These are phyloP conservation scores for Noctua janthe DNA, from an alignment of 2,888 invertebrate species.

Conservation along the genomic window DNA sequence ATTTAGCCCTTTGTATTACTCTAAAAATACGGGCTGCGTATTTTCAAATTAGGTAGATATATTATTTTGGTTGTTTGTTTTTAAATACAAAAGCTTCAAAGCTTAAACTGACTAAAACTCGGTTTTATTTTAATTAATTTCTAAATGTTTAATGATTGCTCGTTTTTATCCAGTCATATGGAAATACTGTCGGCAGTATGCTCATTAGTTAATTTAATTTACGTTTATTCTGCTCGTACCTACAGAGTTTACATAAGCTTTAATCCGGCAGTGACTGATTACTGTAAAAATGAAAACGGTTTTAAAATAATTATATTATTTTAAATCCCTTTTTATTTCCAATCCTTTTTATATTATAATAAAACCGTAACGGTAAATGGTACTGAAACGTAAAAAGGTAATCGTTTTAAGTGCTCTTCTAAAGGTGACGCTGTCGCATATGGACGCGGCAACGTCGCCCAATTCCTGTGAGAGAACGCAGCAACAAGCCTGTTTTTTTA, in stretches of 20 bases:
- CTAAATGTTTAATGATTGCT: background rate
- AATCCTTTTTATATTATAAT: background rate
- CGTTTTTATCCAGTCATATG: slow-evolving; percentile 7
- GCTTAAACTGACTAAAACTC: background rate
- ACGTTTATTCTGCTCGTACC: slow-evolving; percentile 11
- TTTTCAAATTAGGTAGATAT: background rate
- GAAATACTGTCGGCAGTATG: background rate
- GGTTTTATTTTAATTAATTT: slow-evolving; percentile 14
- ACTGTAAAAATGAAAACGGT: slow-evolving; percentile 7
- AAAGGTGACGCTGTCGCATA: background rate
- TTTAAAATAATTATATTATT: background rate
- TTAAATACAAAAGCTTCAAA: background rate
- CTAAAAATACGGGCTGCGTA: background rate
- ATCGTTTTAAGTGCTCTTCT: background rate
- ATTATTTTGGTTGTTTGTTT: background rate
- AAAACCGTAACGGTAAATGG: background rate
- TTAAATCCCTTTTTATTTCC: too few relatives aligned
- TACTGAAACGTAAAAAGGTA: background rate
- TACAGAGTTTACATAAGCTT: slow-evolving; percentile 6
- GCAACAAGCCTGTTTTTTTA: background rate
- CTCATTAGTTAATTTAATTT: slow-evolving; percentile 44
- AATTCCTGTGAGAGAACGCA: background rate
- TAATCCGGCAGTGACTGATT: slow-evolving; percentile 42
- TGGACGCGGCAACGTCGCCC: background rate
- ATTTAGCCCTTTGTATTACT: background rate